phyloP scores from a whole-genome alignment of 2,888 invertebrate genomes.

The Myathropa florea region DNA sequence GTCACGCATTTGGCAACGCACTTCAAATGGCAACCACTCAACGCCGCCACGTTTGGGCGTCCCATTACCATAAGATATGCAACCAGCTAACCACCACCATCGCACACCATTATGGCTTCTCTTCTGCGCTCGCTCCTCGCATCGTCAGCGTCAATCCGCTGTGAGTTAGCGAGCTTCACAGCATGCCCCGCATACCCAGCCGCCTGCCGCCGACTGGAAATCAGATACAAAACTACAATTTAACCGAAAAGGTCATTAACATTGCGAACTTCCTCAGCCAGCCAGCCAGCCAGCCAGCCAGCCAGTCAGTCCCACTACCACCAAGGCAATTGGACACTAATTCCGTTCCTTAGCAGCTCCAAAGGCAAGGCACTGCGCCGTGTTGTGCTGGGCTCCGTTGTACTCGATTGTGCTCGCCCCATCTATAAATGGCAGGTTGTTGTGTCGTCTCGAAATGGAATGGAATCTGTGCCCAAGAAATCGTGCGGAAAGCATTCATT shows the following conservation, averaged over 20 bases:
- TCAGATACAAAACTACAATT: conserved; percentile 63
- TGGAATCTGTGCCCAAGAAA: conserved; percentile 63
- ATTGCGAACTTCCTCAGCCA: conserved; percentile 18
- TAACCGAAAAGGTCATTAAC: conserved; percentile 70
- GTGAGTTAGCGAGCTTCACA: conserved; percentile 16
- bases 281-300: not conserved
- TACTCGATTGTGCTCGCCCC: not conserved
- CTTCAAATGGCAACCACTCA: conserved; percentile 41
- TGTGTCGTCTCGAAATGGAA: conserved; percentile 58
- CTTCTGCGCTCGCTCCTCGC: not conserved
- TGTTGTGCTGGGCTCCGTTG: not conserved
- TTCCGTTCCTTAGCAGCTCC: conserved; percentile 52
- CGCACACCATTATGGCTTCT: conserved; percentile 38
- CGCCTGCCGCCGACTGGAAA: conserved; percentile 27
- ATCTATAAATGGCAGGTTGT: conserved; percentile 67
- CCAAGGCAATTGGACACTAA: conserved; percentile 63
- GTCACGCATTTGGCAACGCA: conserved; percentile 65
- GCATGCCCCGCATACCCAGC: conserved; percentile 1
- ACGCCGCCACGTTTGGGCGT: conserved; percentile 25
- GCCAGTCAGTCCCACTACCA: not conserved
- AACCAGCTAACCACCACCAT: conserved; percentile 5
- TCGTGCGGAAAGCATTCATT: conserved; percentile 64
- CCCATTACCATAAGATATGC: conserved; percentile 47
- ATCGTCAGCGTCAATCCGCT: conserved; percentile 22
- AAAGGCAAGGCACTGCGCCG: conserved; percentile 28